Base-by-base conservation (phyloP, 2,797 vertebrate genomes). In the Alosa sapidissima region DNA sequence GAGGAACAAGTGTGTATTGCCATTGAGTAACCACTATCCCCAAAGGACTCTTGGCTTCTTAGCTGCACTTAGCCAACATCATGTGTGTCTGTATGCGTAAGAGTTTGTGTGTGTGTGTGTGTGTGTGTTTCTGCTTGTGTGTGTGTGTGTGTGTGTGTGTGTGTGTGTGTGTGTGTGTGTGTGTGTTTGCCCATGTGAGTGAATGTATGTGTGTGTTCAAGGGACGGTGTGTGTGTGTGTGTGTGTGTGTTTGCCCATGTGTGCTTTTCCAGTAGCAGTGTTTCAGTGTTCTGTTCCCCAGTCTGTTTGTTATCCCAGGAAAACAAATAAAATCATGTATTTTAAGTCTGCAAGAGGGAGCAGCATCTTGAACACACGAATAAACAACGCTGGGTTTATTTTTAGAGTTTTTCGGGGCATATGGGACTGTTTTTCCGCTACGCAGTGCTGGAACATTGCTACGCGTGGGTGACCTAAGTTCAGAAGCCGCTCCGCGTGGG, bases 361-460 rank as follows among this genome's bases (percentile, higher is more conserved):
- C 68, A 16, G 33, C 62, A 75, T 88, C 65, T 58, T 47, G 52
- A 86, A 48, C 54, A 90, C 28, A 82, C 83, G 86, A 91, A 89
- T 88, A 68, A 85, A 33, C 85, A 78, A 33, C 41, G 11, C 86
- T 62, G 58, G 5, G 21, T 10, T 81, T 91, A 85, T 91, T 91
- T 92, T 90, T 88, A 72, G 65, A 2, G 13, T 13, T 41, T 41
- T 72, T 52, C 13, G 13, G 68, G 33, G 33, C 81, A 47, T 60
- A 19, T 11, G 9, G 24, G 47, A 28, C 21, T 84, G 21, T 52
- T 49, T 81, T 86, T 87, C 54, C 75, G 14, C 19, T 55, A 52
- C 45, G 10, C 68, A 45, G 36, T 45, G 14, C 82, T 83, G 49
- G 65, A 92, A 81, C 82, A 28, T 65, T 75, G 13, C 1, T 62